A percentile compares a stretch with the other conserved stretches of the same genome.
Evolutionary conservation across 2,113 vertebrate genomes (phyloP).

Genomic region (Gymnobelideus leadbeateri): DNA sequence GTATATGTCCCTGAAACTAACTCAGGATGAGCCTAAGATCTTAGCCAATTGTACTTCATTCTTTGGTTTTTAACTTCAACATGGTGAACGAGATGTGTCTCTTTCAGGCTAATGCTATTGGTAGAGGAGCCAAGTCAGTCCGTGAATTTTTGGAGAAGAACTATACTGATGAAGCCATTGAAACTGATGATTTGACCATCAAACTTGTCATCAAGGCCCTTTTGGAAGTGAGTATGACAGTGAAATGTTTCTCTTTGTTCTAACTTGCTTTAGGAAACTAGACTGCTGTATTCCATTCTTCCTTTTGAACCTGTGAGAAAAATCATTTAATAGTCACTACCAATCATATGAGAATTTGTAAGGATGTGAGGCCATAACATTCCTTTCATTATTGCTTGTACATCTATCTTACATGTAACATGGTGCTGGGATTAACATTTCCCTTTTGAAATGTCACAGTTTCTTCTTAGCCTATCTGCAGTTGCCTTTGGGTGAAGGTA

Average conservation of each 20-base stretch:
- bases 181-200: conserved; percentile 89
- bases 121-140: conserved; percentile 91
- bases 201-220: conserved; percentile 92
- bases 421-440: not conserved
- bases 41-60: not conserved
- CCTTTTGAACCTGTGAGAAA: not conserved
- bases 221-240: conserved; percentile 84
- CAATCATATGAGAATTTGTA: not conserved
- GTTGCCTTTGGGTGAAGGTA: not conserved
- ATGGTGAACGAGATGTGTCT: accelerated
- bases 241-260: not conserved
- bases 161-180: conserved; percentile 91
- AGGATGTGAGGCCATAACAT: not conserved
- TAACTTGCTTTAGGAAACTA: not conserved
- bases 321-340: not conserved
- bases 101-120: conserved; percentile 90
- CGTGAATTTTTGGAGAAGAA: conserved; percentile 93
- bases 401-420: not conserved
- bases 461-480: not conserved
- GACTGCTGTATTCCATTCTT: not conserved
- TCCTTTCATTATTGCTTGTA: not conserved
- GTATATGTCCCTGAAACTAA: not conserved
- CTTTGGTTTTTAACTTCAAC: not conserved
- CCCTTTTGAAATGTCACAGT: not conserved
- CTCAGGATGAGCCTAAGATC: not conserved